Conservation (phyloP, 2,888 invertebrate genomes). For the Cistogaster globosa region DNA sequence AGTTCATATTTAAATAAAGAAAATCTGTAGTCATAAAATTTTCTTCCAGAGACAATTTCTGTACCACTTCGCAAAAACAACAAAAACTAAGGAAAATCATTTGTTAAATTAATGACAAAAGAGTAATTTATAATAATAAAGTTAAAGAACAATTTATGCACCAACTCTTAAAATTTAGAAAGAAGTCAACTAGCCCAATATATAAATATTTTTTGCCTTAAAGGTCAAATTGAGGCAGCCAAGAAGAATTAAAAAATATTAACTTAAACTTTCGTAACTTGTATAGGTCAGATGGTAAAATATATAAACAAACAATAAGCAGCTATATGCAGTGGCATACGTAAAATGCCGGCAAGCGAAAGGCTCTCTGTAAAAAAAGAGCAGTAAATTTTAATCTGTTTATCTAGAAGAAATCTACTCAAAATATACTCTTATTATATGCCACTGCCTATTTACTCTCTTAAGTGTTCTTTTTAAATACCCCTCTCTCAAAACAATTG, state of each 20-base stretch:
- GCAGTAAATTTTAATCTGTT: too few relatives aligned
- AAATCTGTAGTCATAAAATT: conserved; percentile 32
- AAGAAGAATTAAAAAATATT: not conserved
- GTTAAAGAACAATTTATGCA: conserved; percentile 13
- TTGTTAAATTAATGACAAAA: conserved; percentile 51
- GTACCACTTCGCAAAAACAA: conserved; percentile 23
- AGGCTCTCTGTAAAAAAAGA: too few relatives aligned
- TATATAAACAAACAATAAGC: not conserved
- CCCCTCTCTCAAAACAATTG: too few relatives aligned
- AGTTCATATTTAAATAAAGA: conserved; percentile 25
- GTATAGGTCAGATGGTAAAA: not conserved
- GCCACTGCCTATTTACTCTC: too few relatives aligned
- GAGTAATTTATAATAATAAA: conserved; percentile 39
- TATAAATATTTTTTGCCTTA: not conserved
- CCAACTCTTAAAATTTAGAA: conserved; percentile 38
- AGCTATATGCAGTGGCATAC: not conserved
- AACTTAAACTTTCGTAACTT: not conserved
- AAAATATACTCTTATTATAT: too few relatives aligned
- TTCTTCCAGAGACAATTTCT: conserved; percentile 56
- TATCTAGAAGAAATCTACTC: too few relatives aligned
- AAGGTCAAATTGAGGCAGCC: conserved; percentile 15
- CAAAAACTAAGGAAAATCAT: conserved; percentile 31
- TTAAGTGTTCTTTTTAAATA: too few relatives aligned
- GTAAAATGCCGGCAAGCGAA: conserved; percentile 10
- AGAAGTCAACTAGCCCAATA: conserved; percentile 11